Percentiles rank a stretch among this genome's conserved stretches.
phyloP scores from a whole-genome alignment of 2,888 invertebrate genomes.

The Acronicta leporina region DNA sequence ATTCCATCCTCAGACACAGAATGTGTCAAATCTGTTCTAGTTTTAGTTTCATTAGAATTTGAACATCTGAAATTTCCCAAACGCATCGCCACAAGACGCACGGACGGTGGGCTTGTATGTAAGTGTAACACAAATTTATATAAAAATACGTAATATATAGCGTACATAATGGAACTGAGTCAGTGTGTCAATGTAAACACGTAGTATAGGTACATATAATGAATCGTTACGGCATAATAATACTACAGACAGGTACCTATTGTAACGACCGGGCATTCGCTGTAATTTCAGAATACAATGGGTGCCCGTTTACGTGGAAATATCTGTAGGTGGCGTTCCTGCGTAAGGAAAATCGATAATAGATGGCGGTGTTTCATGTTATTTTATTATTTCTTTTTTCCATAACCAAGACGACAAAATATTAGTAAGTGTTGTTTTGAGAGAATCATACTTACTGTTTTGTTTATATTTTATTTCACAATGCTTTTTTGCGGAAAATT shows the following conservation, averaged over 20 bases:
- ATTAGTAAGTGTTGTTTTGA: no score
- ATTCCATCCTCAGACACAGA: background rate
- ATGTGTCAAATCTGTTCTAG: conserved; percentile 5
- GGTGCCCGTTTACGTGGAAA: conserved; percentile 13
- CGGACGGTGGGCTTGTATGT: conserved; percentile 14
- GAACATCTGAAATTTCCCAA: conserved; percentile 1
- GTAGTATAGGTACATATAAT: conserved; percentile 16
- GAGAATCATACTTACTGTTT: no score
- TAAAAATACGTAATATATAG: conserved; percentile 12
- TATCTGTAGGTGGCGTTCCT: conserved; percentile 23
- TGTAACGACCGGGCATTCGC: conserved; percentile 9
- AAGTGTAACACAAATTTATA: conserved; percentile 9
- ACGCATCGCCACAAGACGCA: conserved; percentile 12
- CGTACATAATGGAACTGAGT: conserved; percentile 35
- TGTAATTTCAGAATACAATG: conserved; percentile 23
- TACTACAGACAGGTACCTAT: background rate
- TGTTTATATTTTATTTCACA: no score
- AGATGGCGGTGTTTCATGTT: conserved; percentile 22
- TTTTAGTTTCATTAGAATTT: background rate
- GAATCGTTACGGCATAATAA: conserved; percentile 39
- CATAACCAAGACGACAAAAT: no score
- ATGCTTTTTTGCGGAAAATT: no score
- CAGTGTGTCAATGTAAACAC: conserved; percentile 54
- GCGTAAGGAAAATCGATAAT: background rate
- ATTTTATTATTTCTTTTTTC: no score